phyloP scores from a whole-genome alignment of 2,888 invertebrate species.

The Cremastobaeus sp. region DNA sequence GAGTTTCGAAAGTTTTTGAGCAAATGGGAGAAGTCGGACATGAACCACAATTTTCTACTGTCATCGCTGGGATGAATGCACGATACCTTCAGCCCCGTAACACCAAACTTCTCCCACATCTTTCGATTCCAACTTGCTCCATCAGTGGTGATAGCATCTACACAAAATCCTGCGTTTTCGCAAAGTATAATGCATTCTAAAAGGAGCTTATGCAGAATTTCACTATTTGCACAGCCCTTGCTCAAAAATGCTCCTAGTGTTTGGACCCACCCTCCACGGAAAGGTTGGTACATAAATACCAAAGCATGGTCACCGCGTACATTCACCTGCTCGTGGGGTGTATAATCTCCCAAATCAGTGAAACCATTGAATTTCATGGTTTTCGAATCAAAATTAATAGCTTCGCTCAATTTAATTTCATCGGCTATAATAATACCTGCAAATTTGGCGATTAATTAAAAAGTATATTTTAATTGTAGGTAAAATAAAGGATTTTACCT shows the following conservation, averaged over 20 bases:
- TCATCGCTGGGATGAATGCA: constrained; percentile 12
- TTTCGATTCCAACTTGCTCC: constrained; percentile 61
- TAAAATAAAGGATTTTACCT: constrained; percentile 1
- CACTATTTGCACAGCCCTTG: constrained; percentile 62
- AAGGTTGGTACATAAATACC: constrained; percentile 66
- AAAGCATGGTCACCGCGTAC: constrained; percentile 65
- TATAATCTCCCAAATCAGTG: constrained; percentile 62
- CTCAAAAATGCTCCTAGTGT: constrained; percentile 61
- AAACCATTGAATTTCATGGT: constrained; percentile 59
- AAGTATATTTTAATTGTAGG: background rate
- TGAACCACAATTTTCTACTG: constrained; percentile 32
- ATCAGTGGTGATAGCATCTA: constrained; percentile 61
- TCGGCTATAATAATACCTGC: constrained; percentile 48
- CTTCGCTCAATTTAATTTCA: constrained; percentile 63
- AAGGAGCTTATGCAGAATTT: constrained; percentile 62
- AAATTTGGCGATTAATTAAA: background rate
- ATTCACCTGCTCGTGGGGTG: constrained; percentile 58
- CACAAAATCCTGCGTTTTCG: constrained; percentile 59
- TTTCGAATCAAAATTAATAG: constrained; percentile 56
- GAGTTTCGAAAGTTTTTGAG: constrained; percentile 40
- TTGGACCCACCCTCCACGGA: constrained; percentile 36
- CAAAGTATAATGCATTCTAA: constrained; percentile 63
- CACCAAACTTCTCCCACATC: constrained; percentile 29
- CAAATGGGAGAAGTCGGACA: constrained; percentile 43
- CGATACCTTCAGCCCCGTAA: background rate